Conservation (phyloP, 2,888 invertebrate genomes). For the Hyposoter dolosus region DNA sequence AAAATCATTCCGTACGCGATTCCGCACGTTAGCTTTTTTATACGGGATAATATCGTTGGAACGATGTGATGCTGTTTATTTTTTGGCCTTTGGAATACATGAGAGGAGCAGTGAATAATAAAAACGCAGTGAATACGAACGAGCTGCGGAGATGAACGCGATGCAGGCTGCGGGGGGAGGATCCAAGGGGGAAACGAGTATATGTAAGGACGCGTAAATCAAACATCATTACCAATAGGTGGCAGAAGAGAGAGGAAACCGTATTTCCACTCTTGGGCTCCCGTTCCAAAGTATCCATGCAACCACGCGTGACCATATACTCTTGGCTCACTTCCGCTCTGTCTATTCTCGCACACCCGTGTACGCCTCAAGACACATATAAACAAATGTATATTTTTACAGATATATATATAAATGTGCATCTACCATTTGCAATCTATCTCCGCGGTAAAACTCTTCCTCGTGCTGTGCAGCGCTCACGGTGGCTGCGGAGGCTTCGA, state of each 20-base stretch:
- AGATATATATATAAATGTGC: not conserved
- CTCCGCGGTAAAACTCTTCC: slow-evolving; percentile 40
- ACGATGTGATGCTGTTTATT: slow-evolving; percentile 2
- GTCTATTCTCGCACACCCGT: slow-evolving; percentile 26
- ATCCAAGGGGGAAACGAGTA: slow-evolving; percentile 8
- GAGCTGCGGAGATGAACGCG: not conserved
- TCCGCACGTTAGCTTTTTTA: slow-evolving; percentile 18
- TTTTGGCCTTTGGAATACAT: not conserved
- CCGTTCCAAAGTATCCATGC: slow-evolving; percentile 77
- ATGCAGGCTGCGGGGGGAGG: slow-evolving; percentile 30
- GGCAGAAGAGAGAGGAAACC: slow-evolving; percentile 71
- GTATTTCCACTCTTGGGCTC: slow-evolving; percentile 72
- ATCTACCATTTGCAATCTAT: slow-evolving; percentile 43
- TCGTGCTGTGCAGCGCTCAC: slow-evolving; percentile 15
- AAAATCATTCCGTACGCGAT: slow-evolving; percentile 26
- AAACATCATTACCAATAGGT: slow-evolving; percentile 73
- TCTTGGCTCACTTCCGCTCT: slow-evolving; percentile 78
- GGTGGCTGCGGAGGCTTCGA: slow-evolving; percentile 37
- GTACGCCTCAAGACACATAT: not conserved
- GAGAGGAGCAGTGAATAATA: too few relatives aligned
- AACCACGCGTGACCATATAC: slow-evolving; percentile 82
- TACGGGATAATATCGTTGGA: not conserved
- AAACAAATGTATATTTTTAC: not conserved
- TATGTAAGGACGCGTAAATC: slow-evolving; percentile 77
- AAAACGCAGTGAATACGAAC: not conserved